A percentile compares a stretch with the other conserved stretches of the same genome.
phyloP scores from a whole-genome alignment of 2,888 invertebrate species.

The Coenonympha arcania region DNA sequence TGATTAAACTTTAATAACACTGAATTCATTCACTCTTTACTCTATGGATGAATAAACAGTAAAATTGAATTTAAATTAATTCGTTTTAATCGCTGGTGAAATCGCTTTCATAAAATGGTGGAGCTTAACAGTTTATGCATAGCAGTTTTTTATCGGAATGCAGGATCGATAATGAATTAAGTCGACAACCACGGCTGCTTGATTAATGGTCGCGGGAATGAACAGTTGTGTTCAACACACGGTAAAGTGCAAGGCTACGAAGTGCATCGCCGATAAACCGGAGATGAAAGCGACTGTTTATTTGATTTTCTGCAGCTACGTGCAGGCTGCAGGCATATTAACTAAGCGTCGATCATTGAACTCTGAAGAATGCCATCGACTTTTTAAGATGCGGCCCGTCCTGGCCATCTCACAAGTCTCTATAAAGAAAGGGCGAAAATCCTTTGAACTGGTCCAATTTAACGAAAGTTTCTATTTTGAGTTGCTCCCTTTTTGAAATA shows the following conservation, averaged over 20 bases:
- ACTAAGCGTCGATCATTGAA: conserved; percentile 53
- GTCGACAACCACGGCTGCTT: conserved; percentile 49
- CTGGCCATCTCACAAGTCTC: conserved; percentile 3
- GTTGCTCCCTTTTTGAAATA: neutral
- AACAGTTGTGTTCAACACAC: conserved; percentile 49
- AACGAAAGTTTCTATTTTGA: neutral
- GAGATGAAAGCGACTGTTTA: conserved; percentile 70
- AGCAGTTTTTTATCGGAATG: conserved; percentile 31
- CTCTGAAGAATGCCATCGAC: conserved; percentile 32
- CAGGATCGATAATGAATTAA: conserved; percentile 48
- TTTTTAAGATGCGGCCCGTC: conserved; percentile 14
- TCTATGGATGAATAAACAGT: conserved; percentile 6
- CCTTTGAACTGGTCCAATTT: neutral
- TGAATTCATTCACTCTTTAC: conserved; percentile 14
- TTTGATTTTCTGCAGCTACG: conserved; percentile 62
- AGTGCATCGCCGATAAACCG: conserved; percentile 66
- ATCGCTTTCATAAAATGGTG: conserved; percentile 1
- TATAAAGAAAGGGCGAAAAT: neutral
- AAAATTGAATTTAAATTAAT: conserved; percentile 11
- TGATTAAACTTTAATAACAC: conserved; percentile 15
- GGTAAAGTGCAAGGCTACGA: conserved; percentile 62
- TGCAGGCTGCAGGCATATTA: conserved; percentile 51
- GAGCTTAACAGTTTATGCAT: conserved; percentile 14
- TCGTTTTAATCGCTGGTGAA: conserved; percentile 17
- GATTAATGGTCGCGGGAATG: conserved; percentile 47